These are phyloP conservation scores for Sorex fumeus DNA, from an alignment of 2,113 vertebrate genomes.

Conservation along the genomic window DNA sequence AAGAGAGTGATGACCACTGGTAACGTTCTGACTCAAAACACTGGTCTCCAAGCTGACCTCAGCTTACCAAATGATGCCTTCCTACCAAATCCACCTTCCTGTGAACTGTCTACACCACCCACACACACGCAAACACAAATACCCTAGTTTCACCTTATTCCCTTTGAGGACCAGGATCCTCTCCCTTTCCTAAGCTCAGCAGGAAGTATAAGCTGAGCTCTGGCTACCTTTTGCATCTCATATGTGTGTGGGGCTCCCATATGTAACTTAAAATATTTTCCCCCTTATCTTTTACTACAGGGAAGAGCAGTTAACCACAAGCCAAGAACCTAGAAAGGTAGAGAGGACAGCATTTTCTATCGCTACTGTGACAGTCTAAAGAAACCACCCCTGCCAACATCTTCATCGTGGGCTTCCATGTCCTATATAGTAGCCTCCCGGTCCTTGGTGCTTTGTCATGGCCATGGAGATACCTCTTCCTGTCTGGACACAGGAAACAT, in stretches of 20 bases:
- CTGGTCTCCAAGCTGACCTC: background rate
- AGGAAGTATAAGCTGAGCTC: background rate
- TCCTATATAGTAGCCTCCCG: background rate
- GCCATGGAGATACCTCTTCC: background rate
- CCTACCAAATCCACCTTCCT: background rate
- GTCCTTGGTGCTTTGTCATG: background rate
- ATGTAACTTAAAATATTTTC: background rate
- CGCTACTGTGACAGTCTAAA: background rate
- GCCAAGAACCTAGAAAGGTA: background rate
- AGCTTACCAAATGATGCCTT: background rate
- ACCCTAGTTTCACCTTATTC: background rate
- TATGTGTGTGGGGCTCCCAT: background rate
- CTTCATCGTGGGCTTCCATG: background rate
- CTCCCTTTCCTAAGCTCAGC: background rate
- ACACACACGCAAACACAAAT: no score
- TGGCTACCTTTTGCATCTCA: background rate
- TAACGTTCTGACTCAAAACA: background rate
- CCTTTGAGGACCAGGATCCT: background rate
- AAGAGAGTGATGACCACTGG: background rate
- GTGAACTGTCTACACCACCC: no score
- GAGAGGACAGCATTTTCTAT: background rate
- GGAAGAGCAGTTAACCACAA: no score
- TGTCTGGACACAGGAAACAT: background rate
- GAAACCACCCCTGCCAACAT: background rate
- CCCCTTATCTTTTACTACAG: background rate